phyloP scores from a whole-genome alignment of 1,140 invertebrate species.

The Solen grandis region DNA sequence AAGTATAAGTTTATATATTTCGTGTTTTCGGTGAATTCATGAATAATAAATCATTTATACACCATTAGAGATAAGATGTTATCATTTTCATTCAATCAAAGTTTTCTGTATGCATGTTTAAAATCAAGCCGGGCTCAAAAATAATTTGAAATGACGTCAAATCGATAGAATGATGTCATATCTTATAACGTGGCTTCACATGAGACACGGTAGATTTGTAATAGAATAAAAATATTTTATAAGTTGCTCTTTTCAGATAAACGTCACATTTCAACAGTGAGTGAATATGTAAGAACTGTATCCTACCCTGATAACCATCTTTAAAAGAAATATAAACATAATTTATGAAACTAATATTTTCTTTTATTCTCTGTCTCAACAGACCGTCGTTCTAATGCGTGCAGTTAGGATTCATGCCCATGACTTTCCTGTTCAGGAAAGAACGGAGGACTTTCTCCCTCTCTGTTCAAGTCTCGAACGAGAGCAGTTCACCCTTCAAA shows the following conservation, averaged over 20 bases:
- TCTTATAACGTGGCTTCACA: too few relatives aligned
- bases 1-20: too few relatives aligned
- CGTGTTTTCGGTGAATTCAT: too few relatives aligned
- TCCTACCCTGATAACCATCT: not conserved
- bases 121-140: too few relatives aligned
- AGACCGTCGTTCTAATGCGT: constrained; percentile 30
- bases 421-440: constrained; percentile 37
- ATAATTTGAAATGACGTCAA: too few relatives aligned
- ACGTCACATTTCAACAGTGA: not conserved
- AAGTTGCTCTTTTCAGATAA: not conserved
- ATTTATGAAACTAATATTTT: not conserved
- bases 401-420: constrained; percentile 21
- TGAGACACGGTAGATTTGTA: too few relatives aligned
- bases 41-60: too few relatives aligned
- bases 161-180: too few relatives aligned
- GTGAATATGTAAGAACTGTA: not conserved
- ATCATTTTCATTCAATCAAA: too few relatives aligned
- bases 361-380: not conserved
- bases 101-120: too few relatives aligned
- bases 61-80: too few relatives aligned
- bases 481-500: constrained; percentile 75
- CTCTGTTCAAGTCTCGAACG: constrained; percentile 74
- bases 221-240: too few relatives aligned
- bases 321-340: not conserved
- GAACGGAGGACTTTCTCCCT: constrained; percentile 75